Conservation (phyloP, 2,888 invertebrate species). For the Acheta domesticus region DNA sequence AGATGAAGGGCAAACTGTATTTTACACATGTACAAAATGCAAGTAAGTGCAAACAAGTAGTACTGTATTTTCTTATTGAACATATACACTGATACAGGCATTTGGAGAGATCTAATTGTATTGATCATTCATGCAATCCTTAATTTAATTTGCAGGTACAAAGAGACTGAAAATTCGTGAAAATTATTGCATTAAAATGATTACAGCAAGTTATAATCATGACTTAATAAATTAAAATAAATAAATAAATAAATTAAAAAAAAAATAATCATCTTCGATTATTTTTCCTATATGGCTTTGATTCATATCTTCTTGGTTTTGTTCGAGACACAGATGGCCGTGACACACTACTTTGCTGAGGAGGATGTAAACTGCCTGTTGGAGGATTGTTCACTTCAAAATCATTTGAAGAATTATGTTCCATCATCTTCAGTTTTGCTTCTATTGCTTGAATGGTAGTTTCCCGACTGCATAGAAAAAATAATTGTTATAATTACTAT, state of each 20-base stretch:
- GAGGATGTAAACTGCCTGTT: conserved; percentile 26
- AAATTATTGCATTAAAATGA: not conserved
- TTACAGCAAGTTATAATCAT: conserved; percentile 27
- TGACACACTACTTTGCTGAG: conserved; percentile 18
- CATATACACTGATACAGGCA: no score
- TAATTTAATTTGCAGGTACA: conserved; percentile 55
- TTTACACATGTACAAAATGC: conserved; percentile 94
- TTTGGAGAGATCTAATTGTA: no score
- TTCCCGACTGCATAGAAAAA: conserved; percentile 57
- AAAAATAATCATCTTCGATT: conserved; percentile 23
- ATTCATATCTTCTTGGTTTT: conserved; percentile 29
- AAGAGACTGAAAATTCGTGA: conserved; percentile 69
- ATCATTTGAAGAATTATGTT: conserved; percentile 63
- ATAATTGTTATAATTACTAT: not conserved
- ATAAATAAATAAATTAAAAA: not conserved
- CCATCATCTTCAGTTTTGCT: conserved; percentile 79
- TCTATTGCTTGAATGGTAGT: conserved; percentile 85
- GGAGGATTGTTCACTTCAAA: conserved; percentile 65
- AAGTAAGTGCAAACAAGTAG: conserved; percentile 55
- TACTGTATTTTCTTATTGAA: no score
- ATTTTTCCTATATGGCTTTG: conserved; percentile 33
- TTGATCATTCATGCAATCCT: conserved; percentile 24
- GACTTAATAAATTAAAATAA: not conserved
- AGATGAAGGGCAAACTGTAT: conserved; percentile 99
- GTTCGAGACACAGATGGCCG: conserved; percentile 19